These are phyloP conservation scores for Macroramphosus scolopax DNA, from an alignment of 2,797 vertebrate species.

Conservation along the genomic window DNA sequence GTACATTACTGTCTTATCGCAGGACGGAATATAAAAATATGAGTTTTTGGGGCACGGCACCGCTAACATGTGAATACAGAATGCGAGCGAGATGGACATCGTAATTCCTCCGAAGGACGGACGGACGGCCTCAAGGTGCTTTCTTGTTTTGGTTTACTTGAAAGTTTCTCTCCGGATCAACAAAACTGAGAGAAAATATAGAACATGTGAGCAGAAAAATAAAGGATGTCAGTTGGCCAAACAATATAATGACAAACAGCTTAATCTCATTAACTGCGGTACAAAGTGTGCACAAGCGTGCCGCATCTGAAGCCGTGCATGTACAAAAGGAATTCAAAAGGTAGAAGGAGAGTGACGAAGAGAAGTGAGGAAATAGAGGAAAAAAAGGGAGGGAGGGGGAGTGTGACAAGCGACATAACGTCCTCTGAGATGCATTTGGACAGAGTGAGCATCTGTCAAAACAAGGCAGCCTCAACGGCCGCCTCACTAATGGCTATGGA, in stretches of 20 bases:
- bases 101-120: too few relatives aligned
- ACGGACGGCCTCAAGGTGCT: too few relatives aligned
- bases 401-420: constrained; percentile 78
- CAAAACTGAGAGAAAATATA: too few relatives aligned
- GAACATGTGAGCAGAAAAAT: too few relatives aligned
- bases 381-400: constrained; percentile 43
- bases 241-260: too few relatives aligned
- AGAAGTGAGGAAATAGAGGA: constrained; percentile 43
- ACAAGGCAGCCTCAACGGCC: constrained; percentile 77
- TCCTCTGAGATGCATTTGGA: constrained; percentile 82
- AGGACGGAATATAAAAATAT: constrained; percentile 1
- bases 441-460: constrained; percentile 84
- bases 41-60: constrained; percentile 1
- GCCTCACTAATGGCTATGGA: constrained; percentile 78
- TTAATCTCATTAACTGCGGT: too few relatives aligned
- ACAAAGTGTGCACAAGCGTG: too few relatives aligned
- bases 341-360: constrained; percentile 39
- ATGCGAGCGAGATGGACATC: too few relatives aligned
- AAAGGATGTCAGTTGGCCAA: too few relatives aligned
- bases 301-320: constrained; percentile 30
- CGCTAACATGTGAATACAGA: constrained; percentile 12
- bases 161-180: too few relatives aligned
- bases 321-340: constrained; percentile 17
- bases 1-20: constrained; percentile 23
- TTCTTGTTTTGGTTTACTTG: too few relatives aligned